Conservation (phyloP, 37 sponge, comb jelly and placozoan species). For the Cliona cf. orientalis region DNA sequence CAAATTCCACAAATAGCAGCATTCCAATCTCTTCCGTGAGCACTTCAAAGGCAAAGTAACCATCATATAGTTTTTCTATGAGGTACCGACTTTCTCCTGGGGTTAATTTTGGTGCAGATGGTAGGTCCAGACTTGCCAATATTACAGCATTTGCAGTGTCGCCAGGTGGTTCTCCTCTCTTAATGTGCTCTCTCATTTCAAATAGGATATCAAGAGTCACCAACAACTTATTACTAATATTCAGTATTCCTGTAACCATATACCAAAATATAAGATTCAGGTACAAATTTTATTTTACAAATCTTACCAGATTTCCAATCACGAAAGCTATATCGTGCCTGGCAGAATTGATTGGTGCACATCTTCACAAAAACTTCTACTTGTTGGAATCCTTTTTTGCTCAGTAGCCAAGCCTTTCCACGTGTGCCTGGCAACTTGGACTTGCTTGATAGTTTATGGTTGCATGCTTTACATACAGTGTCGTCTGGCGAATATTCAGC, state of each 20-base stretch:
- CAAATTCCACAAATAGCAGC: conserved; percentile 16
- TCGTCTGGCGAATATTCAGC: background rate
- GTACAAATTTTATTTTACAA: no score
- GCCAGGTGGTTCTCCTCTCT: conserved; percentile 22
- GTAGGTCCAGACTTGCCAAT: background rate
- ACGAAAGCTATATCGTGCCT: background rate
- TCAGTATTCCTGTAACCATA: conserved; percentile 20
- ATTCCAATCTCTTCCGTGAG: conserved; percentile 17
- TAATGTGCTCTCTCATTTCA: conserved; percentile 19
- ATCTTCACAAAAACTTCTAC: background rate
- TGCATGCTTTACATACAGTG: background rate
- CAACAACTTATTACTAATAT: conserved; percentile 7
- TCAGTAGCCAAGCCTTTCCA: background rate
- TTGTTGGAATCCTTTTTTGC: background rate
- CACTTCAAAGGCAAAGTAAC: conserved; percentile 20
- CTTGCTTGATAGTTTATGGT: background rate
- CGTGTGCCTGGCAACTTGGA: background rate
- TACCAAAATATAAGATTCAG: no score
- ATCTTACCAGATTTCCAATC: conserved; percentile 8
- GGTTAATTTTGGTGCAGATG: background rate
- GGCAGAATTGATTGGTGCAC: conserved; percentile 13
- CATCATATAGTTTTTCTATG: conserved; percentile 20
- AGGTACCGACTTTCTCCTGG: background rate
- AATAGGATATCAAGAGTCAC: conserved; percentile 20
- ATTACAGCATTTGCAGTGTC: conserved; percentile 9